These are phyloP conservation scores for Coelinius sp. DNA, from an alignment of 2,888 invertebrate species.

Conservation along the genomic window DNA sequence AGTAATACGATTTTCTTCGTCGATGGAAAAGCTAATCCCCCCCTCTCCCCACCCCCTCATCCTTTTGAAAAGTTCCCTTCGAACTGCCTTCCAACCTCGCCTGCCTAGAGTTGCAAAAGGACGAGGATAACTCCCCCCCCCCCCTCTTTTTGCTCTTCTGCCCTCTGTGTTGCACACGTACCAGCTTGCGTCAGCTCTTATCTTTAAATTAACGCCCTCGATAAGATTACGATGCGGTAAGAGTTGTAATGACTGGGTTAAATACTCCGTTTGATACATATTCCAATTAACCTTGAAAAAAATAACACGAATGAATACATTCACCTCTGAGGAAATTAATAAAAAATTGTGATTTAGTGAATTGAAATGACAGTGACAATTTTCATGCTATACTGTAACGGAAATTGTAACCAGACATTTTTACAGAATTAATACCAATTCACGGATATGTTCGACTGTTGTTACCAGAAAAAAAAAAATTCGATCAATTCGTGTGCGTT, in stretches of 20 bases:
- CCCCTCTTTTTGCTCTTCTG: constrained; percentile 13
- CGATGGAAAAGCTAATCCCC: constrained; percentile 33
- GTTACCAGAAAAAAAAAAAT: not conserved
- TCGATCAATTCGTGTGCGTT: not conserved
- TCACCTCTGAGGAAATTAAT: not conserved
- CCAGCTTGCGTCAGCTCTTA: constrained; percentile 27
- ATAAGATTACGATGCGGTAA: constrained; percentile 30
- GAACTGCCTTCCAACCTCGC: constrained; percentile 2
- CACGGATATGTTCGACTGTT: not conserved
- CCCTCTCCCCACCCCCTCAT: not conserved
- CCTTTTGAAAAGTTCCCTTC: constrained; percentile 24
- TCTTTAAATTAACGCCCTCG: constrained; percentile 22
- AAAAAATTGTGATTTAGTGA: not conserved
- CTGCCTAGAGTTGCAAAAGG: not conserved
- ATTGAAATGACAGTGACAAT: not conserved
- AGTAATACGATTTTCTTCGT: constrained; percentile 30
- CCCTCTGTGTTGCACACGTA: not conserved
- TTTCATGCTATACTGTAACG: not conserved
- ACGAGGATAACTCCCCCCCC: not conserved
- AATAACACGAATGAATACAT: not conserved
- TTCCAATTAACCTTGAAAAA: not conserved
- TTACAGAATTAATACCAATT: not conserved
- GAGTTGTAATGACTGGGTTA: constrained; percentile 21
- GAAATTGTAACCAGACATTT: constrained; percentile 4
- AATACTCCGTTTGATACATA: not conserved